Conservation (phyloP, 92 coral and sea anemone genomes). For the Micromussa lordhowensis region DNA sequence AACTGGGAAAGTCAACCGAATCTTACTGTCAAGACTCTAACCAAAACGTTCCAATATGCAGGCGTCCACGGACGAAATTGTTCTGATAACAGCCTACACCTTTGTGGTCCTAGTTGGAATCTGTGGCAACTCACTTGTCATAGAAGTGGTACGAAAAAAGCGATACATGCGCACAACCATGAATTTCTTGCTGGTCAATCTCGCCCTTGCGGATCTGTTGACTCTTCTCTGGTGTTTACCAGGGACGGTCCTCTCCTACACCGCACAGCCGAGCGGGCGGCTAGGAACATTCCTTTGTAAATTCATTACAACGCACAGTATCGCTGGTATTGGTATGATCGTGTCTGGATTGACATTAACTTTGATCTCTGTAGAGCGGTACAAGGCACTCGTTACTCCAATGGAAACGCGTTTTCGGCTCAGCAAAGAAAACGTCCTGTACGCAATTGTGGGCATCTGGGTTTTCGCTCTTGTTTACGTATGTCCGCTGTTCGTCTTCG, state of each 20-base stretch:
- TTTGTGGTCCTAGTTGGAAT: constrained; percentile 66
- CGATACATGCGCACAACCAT: constrained; percentile 77
- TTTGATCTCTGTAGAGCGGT: constrained; percentile 79
- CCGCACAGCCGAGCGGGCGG: constrained; percentile 54
- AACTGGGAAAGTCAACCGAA: background rate
- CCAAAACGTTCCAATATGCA: constrained; percentile 11
- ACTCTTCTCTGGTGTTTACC: constrained; percentile 78
- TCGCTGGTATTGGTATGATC: constrained; percentile 71
- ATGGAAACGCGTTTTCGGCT: constrained; percentile 49
- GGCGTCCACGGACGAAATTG: constrained; percentile 24
- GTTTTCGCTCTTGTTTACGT: constrained; percentile 59
- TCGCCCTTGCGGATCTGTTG: constrained; percentile 78
- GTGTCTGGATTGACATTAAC: constrained; percentile 85
- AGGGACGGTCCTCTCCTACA: constrained; percentile 47
- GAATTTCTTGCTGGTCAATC: constrained; percentile 73
- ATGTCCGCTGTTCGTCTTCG: constrained; percentile 71
- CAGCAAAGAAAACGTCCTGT: constrained; percentile 60
- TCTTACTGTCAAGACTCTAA: background rate
- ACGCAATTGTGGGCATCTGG: constrained; percentile 74
- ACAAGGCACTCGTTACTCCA: constrained; percentile 77
- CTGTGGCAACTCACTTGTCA: constrained; percentile 74
- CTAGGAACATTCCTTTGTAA: constrained; percentile 75
- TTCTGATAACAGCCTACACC: constrained; percentile 56
- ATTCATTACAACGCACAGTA: constrained; percentile 70
- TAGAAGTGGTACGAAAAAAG: constrained; percentile 66